Conservation (phyloP, 2,113 vertebrate species). For the Procavia capensis region DNA sequence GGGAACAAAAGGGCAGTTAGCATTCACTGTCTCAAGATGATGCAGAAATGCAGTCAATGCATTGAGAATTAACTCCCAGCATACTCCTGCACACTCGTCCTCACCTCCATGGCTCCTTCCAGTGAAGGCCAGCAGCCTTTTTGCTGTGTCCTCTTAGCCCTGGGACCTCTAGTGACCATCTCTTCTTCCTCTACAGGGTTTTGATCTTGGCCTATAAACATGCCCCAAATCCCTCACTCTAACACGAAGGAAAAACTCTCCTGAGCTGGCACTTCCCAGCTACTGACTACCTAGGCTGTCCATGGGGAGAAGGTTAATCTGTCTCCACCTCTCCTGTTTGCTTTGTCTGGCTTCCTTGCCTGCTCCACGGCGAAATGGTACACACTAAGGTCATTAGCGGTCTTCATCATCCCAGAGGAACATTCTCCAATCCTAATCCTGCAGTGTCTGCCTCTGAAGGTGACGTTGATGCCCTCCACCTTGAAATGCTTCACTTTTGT, state of each 20-base stretch:
- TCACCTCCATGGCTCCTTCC: neutral
- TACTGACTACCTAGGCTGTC: neutral
- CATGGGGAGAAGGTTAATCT: neutral
- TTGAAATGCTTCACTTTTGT: too few species aligned
- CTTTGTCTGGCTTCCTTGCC: neutral
- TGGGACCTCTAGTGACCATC: neutral
- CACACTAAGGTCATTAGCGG: neutral
- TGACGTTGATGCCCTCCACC: too few species aligned
- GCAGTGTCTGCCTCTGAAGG: too few species aligned
- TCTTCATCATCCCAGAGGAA: neutral
- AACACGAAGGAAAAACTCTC: neutral
- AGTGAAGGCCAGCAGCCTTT: neutral
- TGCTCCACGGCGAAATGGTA: neutral
- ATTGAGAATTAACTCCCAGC: neutral
- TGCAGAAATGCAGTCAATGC: neutral
- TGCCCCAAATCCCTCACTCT: neutral
- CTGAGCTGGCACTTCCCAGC: neutral
- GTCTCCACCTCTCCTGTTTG: neutral
- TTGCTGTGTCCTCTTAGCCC: neutral
- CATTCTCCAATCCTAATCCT: neutral
- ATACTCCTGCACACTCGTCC: rapidly evolving
- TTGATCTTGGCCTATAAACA: neutral
- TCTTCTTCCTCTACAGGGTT: too few species aligned
- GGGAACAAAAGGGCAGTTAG: neutral
- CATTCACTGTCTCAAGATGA: neutral